Evolutionary conservation across 2,113 vertebrate genomes (phyloP).

Genomic region (Puma concolor): DNA sequence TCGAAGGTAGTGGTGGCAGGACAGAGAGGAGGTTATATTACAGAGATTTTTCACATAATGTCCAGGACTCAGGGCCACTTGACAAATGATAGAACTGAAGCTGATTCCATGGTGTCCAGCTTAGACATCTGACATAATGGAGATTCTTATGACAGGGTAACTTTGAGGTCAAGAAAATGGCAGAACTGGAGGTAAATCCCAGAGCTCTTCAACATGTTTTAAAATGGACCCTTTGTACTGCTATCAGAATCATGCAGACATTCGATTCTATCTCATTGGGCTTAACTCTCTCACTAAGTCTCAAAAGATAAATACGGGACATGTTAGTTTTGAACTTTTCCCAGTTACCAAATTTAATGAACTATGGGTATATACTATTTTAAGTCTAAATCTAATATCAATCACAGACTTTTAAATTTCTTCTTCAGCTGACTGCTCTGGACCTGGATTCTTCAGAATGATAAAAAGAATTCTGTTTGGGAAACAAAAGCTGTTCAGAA

Average conservation of each 20-base stretch:
- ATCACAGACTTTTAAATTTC: slow-evolving; percentile 16
- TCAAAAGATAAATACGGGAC: neutral
- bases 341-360: slow-evolving; percentile 26
- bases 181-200: neutral
- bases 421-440: neutral
- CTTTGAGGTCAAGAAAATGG: neutral
- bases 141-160: neutral
- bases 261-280: neutral
- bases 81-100: neutral
- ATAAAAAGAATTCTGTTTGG: neutral
- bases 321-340: neutral
- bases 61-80: neutral
- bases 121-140: neutral
- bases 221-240: neutral
- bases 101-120: neutral
- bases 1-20: neutral
- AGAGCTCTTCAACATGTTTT: neutral
- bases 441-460: slow-evolving; percentile 26
- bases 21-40: neutral
- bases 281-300: neutral
- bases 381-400: neutral
- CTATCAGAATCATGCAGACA: neutral
- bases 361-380: neutral
- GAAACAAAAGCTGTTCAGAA: slow-evolving; percentile 58
- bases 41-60: neutral